These are phyloP conservation scores for Petrocephalus zakoni DNA, from an alignment of 2,113 vertebrate genomes.

Conservation along the genomic window DNA sequence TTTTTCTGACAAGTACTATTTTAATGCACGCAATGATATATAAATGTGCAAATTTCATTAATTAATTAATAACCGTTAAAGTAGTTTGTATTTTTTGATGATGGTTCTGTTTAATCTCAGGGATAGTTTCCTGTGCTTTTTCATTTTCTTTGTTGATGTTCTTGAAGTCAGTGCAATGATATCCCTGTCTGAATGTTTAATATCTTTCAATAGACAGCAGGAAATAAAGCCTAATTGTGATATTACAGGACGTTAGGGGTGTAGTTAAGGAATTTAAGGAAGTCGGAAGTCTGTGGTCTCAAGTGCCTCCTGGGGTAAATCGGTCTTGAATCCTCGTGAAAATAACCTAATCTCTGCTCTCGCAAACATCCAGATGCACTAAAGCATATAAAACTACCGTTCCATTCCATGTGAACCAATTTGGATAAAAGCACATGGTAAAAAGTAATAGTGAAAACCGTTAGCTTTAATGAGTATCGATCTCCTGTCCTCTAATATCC, in stretches of 20 bases:
- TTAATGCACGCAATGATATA: neutral
- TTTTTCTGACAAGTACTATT: neutral
- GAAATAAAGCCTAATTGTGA: neutral
- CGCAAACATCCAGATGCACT: neutral
- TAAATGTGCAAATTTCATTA: neutral
- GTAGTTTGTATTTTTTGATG: neutral
- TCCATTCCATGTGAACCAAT: neutral
- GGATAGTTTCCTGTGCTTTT: neutral
- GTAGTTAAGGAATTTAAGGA: neutral
- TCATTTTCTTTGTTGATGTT: neutral
- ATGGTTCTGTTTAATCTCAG: neutral
- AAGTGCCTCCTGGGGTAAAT: neutral
- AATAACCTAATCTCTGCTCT: neutral
- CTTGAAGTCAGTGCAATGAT: neutral
- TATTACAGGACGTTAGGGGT: neutral
- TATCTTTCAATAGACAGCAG: neutral
- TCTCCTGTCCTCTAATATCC: neutral
- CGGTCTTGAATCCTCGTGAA: neutral
- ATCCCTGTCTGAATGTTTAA: neutral
- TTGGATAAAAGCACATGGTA: neutral
- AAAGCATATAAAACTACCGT: neutral
- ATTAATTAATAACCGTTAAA: neutral
- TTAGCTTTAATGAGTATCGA: neutral
- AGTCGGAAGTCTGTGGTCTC: neutral
- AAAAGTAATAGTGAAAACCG: neutral